These are phyloP conservation scores for Todus mexicanus DNA, from an alignment of 2,797 vertebrate species.

Conservation along the genomic window DNA sequence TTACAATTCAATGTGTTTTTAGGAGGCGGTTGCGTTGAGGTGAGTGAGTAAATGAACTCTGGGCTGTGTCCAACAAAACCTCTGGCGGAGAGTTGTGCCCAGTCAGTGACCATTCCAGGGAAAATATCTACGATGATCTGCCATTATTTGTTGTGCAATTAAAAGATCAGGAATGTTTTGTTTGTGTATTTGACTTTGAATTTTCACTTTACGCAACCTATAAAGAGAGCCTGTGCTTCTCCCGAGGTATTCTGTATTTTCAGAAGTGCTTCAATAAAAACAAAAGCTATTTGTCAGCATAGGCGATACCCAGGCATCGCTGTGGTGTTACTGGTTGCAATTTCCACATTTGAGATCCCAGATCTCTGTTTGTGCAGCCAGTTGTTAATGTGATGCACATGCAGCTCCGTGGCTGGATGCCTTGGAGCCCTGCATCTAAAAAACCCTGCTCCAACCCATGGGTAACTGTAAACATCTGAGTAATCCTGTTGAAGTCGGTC, in stretches of 20 bases:
- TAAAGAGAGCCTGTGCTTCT: background rate
- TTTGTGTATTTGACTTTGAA: background rate
- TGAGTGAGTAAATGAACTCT: background rate
- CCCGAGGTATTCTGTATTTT: background rate
- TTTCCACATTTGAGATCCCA: background rate
- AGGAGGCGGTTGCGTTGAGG: background rate
- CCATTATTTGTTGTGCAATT: background rate
- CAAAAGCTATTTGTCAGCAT: background rate
- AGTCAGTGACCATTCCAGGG: background rate
- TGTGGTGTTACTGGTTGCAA: background rate
- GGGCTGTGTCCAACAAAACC: background rate
- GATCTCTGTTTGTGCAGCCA: background rate
- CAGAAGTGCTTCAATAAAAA: background rate
- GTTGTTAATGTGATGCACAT: background rate
- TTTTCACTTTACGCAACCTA: background rate
- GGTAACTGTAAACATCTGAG: background rate
- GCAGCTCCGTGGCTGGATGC: background rate
- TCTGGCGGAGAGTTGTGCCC: background rate
- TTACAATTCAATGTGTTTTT: background rate
- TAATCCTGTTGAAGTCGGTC: background rate
- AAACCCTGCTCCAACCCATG: background rate
- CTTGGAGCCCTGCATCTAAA: background rate
- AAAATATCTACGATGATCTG: background rate
- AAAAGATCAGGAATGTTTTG: background rate
- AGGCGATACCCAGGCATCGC: background rate